phyloP scores from a whole-genome alignment of 2,113 vertebrate genomes.

The Oxygymnocypris stewartii region DNA sequence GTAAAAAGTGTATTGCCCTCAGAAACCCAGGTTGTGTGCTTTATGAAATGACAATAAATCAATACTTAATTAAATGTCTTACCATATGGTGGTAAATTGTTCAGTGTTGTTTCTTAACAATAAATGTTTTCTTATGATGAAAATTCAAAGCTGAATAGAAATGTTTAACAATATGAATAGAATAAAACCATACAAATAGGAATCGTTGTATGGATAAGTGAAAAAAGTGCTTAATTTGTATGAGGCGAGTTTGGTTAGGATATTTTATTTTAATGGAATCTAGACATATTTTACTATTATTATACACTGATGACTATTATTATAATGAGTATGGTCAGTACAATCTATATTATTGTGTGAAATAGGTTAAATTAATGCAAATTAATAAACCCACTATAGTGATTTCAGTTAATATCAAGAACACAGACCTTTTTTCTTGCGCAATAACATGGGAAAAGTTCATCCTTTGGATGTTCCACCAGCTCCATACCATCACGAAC shows the following conservation, averaged over 20 bases:
- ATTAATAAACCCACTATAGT: not conserved
- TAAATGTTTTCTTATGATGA: not conserved
- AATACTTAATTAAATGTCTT: slow-evolving; percentile 8
- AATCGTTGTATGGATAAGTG: not conserved
- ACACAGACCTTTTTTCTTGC: slow-evolving; percentile 75
- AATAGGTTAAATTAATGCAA: not conserved
- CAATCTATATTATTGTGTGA: not conserved
- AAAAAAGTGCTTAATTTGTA: not conserved
- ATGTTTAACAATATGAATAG: not conserved
- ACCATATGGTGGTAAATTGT: not conserved
- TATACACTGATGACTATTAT: not conserved
- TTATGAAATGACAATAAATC: slow-evolving; percentile 30
- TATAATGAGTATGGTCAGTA: not conserved
- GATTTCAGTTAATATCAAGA: not conserved
- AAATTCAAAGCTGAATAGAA: not conserved
- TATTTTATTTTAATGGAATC: not conserved
- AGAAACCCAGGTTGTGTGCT: not conserved
- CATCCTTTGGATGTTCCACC: slow-evolving; percentile 87
- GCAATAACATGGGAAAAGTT: slow-evolving; percentile 92
- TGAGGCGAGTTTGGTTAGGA: not conserved
- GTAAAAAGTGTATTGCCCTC: not conserved
- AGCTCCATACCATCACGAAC: slow-evolving; percentile 87
- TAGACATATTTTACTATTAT: not conserved
- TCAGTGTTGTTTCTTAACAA: not conserved
- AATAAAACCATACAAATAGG: not conserved